Evolutionary conservation across 2,113 vertebrate species (phyloP), one percentile per base, ranked within the genome.

Genomic region (Mesembrinibis cayennensis): DNA sequence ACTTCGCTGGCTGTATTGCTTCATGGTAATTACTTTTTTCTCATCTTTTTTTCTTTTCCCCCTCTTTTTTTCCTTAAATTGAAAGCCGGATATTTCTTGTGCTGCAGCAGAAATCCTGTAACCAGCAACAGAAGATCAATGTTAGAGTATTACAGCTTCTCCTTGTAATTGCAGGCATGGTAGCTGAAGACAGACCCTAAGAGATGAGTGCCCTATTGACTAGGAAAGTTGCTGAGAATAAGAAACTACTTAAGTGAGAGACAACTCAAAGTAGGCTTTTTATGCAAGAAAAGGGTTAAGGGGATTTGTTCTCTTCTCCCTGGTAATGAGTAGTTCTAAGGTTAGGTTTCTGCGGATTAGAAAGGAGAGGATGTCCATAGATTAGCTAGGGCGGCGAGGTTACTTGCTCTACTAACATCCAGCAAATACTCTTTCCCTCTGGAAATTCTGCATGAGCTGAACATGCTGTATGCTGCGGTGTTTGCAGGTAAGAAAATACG

Each of bases 311-410:
- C 86, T 92, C 83, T 83, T 96, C 94, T 93, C 87, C 62, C 55
- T 93, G 92, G 76, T 93, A 90, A 96, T 78, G 88, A 93, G 94
- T 91, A 55, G 87, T 79, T 96, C 87, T 97, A 83, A 96, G 86
- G 95, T 95, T 95, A 97, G 94, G 86, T 93, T 95, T 95, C 95
- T 93, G 66, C 38, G 97, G 98, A 98, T 98, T 98, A 98, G 82
- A 81, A 95, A 95, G 97, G 98, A 98, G 97, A 97, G 98, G 98
- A 98, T 97, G 93, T 97, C 65, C 96, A 22, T 73, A 97, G 98
- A 95, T 98, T 97, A 97, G 96, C 96, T 77, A 44, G 93, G 96
- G 91, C 96, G 53, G 77, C 25, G 53, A 96, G 97, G 97, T 97
- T 97, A 98, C 97, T 97, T 96, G 96, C 94, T 89, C 76, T 87